Evolutionary conservation across 2,888 invertebrate genomes (phyloP).

Genomic region (Lycaena phlaeas): DNA sequence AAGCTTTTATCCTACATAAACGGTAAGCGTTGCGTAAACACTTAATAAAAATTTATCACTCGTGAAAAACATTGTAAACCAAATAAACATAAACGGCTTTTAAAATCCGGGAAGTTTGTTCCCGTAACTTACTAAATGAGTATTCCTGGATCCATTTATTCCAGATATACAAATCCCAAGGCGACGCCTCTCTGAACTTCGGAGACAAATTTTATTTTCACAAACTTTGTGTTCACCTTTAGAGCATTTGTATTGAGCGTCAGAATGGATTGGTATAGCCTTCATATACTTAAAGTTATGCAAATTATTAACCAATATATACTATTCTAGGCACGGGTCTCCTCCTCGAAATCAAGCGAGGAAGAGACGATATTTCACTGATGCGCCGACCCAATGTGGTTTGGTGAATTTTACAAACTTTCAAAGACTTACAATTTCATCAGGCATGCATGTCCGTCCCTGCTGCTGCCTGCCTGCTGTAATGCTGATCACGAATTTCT

Average conservation of each 20-base stretch:
- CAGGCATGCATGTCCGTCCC: too few species aligned
- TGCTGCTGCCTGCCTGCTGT: too few species aligned
- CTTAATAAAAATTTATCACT: slow-evolving; percentile 3
- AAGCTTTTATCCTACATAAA: too few species aligned
- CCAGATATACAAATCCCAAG: neutral
- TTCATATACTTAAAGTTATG: too few species aligned
- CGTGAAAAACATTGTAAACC: slow-evolving; percentile 4
- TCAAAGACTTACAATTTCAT: too few species aligned
- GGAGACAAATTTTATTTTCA: slow-evolving; percentile 7
- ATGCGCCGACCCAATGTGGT: too few species aligned
- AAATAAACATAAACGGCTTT: slow-evolving; percentile 7
- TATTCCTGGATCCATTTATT: slow-evolving; percentile 4
- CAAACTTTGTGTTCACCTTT: slow-evolving; percentile 3
- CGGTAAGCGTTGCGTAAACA: neutral
- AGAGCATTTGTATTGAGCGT: neutral
- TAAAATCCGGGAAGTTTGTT: slow-evolving; percentile 1
- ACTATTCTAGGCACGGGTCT: too few species aligned
- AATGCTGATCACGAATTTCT: too few species aligned
- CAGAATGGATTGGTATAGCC: neutral
- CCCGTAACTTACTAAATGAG: neutral
- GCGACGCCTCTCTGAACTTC: neutral
- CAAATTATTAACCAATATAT: too few species aligned
- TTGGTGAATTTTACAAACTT: too few species aligned
- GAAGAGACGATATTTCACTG: too few species aligned
- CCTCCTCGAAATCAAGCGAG: too few species aligned